Conservation (phyloP, 1,140 invertebrate genomes). For the Pomacea maculata region DNA sequence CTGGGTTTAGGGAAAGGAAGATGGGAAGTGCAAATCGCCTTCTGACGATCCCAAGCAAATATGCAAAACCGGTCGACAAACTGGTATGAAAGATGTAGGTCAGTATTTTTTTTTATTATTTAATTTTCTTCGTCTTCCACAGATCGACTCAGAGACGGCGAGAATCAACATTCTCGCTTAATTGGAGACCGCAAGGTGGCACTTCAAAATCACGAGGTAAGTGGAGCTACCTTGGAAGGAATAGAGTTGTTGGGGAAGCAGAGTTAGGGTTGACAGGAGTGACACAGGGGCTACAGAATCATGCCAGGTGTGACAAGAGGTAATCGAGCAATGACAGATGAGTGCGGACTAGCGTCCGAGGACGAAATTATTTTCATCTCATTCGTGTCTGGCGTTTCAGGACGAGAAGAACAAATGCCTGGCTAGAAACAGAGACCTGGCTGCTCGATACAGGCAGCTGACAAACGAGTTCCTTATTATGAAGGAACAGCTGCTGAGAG, state of each 20-base stretch:
- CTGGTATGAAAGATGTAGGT: not conserved
- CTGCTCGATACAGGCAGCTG: slow-evolving; percentile 55
- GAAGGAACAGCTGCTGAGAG: slow-evolving; percentile 56
- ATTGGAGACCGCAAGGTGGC: slow-evolving; percentile 41
- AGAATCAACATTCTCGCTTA: slow-evolving; percentile 41
- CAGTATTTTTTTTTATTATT: not conserved
- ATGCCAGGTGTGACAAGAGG: no score
- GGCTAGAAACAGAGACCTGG: slow-evolving; percentile 50
- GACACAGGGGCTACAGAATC: no score
- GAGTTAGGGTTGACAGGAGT: no score
- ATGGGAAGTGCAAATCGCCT: no score
- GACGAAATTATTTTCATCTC: no score
- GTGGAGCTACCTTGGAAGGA: not conserved
- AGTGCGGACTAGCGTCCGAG: no score
- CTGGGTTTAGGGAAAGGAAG: no score
- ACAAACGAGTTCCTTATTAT: slow-evolving; percentile 51
- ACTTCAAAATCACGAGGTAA: slow-evolving; percentile 42
- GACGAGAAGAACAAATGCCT: slow-evolving; percentile 31
- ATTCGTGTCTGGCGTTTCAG: slow-evolving; percentile 13
- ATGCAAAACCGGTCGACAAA: no score
- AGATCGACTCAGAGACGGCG: slow-evolving; percentile 47
- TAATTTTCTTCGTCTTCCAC: slow-evolving; percentile 10
- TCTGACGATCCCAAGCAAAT: no score
- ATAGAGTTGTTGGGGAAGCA: no score
- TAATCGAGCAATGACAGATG: no score